Percentiles rank a stretch among this genome's conserved stretches.
Evolutionary conservation across 2,113 vertebrate species (phyloP).

Genomic region (Zosterops lateralis): DNA sequence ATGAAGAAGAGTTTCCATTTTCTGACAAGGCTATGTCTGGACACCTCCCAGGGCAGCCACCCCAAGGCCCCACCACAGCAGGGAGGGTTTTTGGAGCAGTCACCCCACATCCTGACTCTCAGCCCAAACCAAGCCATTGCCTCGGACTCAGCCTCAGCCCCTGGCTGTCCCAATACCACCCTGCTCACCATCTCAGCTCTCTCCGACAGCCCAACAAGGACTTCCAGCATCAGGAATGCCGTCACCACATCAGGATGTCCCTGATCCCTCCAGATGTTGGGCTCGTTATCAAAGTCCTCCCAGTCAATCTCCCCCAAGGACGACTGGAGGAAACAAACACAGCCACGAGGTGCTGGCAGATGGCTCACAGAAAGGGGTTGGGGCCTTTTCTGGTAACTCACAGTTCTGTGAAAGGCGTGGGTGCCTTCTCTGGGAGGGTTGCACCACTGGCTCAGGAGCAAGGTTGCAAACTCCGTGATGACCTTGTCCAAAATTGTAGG

Average conservation of each 20-base stretch:
- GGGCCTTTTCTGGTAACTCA: background rate
- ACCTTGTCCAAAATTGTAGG: background rate
- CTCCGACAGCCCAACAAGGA: background rate
- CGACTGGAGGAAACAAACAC: background rate
- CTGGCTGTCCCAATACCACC: background rate
- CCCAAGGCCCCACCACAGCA: accelerated
- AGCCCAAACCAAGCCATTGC: background rate
- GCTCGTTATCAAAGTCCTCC: background rate
- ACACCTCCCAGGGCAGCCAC: background rate
- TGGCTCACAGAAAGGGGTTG: accelerated
- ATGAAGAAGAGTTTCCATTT: background rate
- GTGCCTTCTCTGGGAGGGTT: no score
- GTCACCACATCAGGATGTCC: accelerated
- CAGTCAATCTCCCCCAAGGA: background rate
- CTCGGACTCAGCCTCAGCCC: background rate
- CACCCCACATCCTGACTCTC: background rate
- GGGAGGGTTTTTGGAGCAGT: background rate
- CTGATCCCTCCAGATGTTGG: accelerated
- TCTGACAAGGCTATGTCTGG: no score
- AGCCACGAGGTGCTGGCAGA: background rate
- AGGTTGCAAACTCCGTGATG: background rate
- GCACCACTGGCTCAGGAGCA: background rate
- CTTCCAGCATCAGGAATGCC: background rate
- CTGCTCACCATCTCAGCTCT: background rate
- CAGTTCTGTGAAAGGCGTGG: accelerated